Conservation (phyloP, 2,888 invertebrate genomes). For the Zaprionus bogoriensis region DNA sequence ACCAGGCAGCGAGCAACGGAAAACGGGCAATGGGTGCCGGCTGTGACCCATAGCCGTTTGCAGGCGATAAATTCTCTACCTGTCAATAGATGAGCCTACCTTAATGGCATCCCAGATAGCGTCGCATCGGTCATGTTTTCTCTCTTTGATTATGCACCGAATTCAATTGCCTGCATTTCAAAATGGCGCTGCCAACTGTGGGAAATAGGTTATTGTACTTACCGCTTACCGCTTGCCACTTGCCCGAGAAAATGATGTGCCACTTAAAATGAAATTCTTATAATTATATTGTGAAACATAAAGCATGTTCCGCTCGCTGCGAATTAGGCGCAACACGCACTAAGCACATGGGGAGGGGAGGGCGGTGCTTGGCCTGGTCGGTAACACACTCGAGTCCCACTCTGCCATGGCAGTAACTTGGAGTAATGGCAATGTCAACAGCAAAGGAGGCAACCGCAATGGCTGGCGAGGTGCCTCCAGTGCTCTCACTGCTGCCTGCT, state of each 20-base stretch:
- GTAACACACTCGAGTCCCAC: slow-evolving; percentile 4
- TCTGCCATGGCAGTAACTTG: slow-evolving; percentile 5
- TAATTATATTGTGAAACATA: slow-evolving; percentile 69
- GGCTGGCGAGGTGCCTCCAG: not conserved
- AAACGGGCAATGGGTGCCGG: slow-evolving; percentile 21
- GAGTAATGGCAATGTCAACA: slow-evolving; percentile 59
- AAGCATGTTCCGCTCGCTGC: slow-evolving; percentile 50
- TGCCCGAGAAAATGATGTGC: slow-evolving; percentile 39
- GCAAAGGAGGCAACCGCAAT: slow-evolving; percentile 38
- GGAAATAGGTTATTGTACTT: slow-evolving; percentile 61
- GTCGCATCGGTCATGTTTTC: slow-evolving; percentile 52
- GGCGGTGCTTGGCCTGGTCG: not conserved
- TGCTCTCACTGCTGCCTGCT: not conserved
- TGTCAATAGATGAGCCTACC: slow-evolving; percentile 77
- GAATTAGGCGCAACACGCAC: slow-evolving; percentile 53
- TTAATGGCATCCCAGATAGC: slow-evolving; percentile 69
- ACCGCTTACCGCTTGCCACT: slow-evolving; percentile 17
- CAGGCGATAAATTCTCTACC: slow-evolving; percentile 78
- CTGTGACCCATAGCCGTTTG: slow-evolving; percentile 35
- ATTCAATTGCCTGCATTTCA: slow-evolving; percentile 28
- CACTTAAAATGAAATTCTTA: slow-evolving; percentile 64
- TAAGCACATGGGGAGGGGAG: slow-evolving; percentile 8
- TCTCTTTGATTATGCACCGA: slow-evolving; percentile 47
- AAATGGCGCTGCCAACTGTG: slow-evolving; percentile 49
- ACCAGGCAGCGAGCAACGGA: too few species aligned